Evolutionary conservation across 2,113 vertebrate genomes (phyloP), one percentile per base, ranked within the genome.

Genomic region (Morone chrysops): DNA sequence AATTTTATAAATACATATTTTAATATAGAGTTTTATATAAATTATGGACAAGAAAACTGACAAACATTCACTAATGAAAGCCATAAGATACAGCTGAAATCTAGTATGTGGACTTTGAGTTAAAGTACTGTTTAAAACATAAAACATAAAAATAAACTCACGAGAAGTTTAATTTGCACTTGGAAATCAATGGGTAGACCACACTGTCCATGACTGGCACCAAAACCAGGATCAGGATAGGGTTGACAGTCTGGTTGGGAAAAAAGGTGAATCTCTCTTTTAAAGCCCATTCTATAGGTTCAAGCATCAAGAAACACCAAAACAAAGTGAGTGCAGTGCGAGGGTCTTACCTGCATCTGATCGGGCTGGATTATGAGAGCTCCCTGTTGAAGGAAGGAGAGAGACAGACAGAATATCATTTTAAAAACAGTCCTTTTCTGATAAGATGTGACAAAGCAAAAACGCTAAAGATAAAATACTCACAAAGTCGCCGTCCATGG

Each of bases 341-440:
- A 68, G 31, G 0, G n/a, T 70, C 88, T 91, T 90, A 99, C 98
- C 97, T 99, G 98, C 97, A 99, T 99, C 86, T 99, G 97, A 74
- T 99, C 98, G 0, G 98, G 98, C 88, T 97, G 95, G 84, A 99
- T 91, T 3, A 88, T 83, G 20, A 99, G 6, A 0, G 17, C 0
- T 68, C 98, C 98, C 98, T 99, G 86, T 80, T 16, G 61, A 61
- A 69, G 41, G 12, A 76, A 51, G 3, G 8, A 65, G 11, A 50
- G 10, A 50, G 38, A 61, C 6, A 20, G 12, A 72, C 3, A 56
- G 25, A 51, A 31, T 6, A 16, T 17, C 3, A 43, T 36, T 61
- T 61, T 2, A 11, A 51, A 50, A 31, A 63, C 1, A 17, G 3
- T 6, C 1, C 4, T 31, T 4, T 20, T 20, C 5, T n/a, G 54